Evolutionary conservation across 2,888 invertebrate genomes (phyloP), one percentile per base, ranked within the genome.

Genomic region (Acleris emargana): DNA sequence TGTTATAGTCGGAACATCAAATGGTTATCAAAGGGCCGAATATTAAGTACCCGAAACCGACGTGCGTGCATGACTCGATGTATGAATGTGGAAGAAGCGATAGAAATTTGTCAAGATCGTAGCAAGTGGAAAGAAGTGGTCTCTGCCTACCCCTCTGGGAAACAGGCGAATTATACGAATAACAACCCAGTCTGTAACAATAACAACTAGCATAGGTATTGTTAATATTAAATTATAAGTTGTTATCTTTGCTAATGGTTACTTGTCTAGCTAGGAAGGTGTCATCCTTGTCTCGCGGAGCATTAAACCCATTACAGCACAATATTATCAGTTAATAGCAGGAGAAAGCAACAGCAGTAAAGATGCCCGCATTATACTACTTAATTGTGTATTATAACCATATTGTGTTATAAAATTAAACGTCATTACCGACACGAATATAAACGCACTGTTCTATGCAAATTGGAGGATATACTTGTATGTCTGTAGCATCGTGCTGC

Each of bases 281-380:
- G 20, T n/a, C 3, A 3, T 5, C 20, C 49, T 49, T 20, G 49
- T 11, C 16, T 55, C 55, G 11, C 55, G 6, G 25, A 45, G 25
- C 61, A 47, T 53, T 13, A 22, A 28, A 38, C 28, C 20, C 47
- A 47, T 49, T 53, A 58, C 52, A 63, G n/a, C 28, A 17, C n/a
- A 49, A 52, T 32, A 50, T 43, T 43, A 60, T 58, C 52, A 58
- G 52, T 20, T 49, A 54, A 42, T 57, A 25, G 22, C 50, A 16
- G 49, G 20, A 59, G 64, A 59, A 64, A 59, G 50, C 38, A 13
- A 57, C 49, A n/a, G 43, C 50, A 51, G 52, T 61, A 61, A 57
- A 61, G 32, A 45, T 55, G 55, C n/a, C 32, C 13, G 47, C 16
- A 25, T 32, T 45, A 25, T 47, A 25, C 38, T 38, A 17, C 38